A percentile compares a stretch with the other conserved stretches of the same genome.
phyloP scores from a whole-genome alignment of 2,888 invertebrate species.

The Empis livida region DNA sequence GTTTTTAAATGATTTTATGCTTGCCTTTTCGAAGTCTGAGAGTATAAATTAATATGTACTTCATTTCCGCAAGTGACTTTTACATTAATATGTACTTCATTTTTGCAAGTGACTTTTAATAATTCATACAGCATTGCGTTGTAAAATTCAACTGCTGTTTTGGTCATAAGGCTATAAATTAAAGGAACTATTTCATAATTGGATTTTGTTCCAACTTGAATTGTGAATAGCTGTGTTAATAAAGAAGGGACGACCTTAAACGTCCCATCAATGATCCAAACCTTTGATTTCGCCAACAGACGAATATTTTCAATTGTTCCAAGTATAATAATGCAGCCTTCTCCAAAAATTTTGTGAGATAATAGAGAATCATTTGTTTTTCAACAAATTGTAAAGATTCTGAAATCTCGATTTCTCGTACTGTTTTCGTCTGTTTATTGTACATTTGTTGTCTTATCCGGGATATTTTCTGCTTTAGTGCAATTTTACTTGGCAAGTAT shows the following conservation, averaged over 20 bases:
- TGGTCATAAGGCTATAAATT: neutral
- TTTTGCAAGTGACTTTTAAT: too few species aligned
- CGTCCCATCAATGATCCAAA: slow-evolving; percentile 1
- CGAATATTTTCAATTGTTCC: slow-evolving; percentile 1
- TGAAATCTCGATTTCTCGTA: slow-evolving; percentile 1
- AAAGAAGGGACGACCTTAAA: slow-evolving; percentile 2
- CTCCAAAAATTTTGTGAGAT: too few species aligned
- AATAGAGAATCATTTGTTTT: too few species aligned
- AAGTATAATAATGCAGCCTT: neutral
- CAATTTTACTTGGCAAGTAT: too few species aligned
- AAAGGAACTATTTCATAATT: neutral
- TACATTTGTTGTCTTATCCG: neutral
- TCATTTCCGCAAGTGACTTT: too few species aligned
- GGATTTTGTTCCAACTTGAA: neutral
- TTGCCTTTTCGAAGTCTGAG: too few species aligned
- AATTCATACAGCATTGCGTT: too few species aligned
- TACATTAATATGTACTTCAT: too few species aligned
- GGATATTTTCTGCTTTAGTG: too few species aligned
- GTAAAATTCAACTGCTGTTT: too few species aligned
- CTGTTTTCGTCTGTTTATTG: neutral
- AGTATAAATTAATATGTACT: too few species aligned
- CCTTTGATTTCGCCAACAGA: slow-evolving; percentile 1
- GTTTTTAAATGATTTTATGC: too few species aligned
- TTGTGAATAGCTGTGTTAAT: neutral
- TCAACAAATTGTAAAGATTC: neutral